A percentile compares a stretch with the other conserved stretches of the same genome.
These are phyloP conservation scores for Premnoplex brunnescens DNA, from an alignment of 2,797 vertebrate species.

Conservation along the genomic window DNA sequence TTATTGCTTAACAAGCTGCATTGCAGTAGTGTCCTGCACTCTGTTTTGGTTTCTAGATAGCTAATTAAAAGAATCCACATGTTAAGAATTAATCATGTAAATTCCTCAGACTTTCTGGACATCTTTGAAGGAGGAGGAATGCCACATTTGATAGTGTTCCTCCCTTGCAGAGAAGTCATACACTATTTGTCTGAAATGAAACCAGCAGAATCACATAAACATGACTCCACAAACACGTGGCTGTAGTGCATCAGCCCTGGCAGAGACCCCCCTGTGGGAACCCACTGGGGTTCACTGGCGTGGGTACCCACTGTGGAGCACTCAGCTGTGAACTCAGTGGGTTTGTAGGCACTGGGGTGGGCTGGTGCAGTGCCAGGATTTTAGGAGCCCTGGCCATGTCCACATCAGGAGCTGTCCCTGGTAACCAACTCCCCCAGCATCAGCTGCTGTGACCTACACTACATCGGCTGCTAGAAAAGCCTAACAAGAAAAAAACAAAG, in stretches of 20 bases:
- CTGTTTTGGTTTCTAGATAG: constrained; percentile 40
- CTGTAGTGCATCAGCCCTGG: neutral
- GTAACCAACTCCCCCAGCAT: neutral
- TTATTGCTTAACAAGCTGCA: constrained; percentile 63
- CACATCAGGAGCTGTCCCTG: neutral
- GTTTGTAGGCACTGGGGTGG: neutral
- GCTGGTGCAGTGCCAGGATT: neutral
- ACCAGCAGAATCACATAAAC: neutral
- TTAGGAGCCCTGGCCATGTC: neutral
- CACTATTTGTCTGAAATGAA: neutral
- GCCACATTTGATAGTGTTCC: accelerated
- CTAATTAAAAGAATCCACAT: constrained; percentile 51
- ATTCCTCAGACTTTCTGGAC: neutral
- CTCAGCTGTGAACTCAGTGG: neutral
- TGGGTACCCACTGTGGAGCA: neutral
- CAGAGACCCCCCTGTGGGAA: neutral
- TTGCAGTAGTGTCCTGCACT: constrained; percentile 50
- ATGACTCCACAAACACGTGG: neutral
- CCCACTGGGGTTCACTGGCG: neutral
- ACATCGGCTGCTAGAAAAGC: accelerated
- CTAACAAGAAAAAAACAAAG: neutral
- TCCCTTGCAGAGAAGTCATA: neutral
- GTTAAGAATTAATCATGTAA: constrained; percentile 12
- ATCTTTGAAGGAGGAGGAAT: neutral
- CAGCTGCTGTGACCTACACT: neutral